Percentiles rank a stretch among this genome's conserved stretches.
These are phyloP conservation scores for Sialis lutaria DNA, from an alignment of 2,888 invertebrate genomes.

Conservation along the genomic window DNA sequence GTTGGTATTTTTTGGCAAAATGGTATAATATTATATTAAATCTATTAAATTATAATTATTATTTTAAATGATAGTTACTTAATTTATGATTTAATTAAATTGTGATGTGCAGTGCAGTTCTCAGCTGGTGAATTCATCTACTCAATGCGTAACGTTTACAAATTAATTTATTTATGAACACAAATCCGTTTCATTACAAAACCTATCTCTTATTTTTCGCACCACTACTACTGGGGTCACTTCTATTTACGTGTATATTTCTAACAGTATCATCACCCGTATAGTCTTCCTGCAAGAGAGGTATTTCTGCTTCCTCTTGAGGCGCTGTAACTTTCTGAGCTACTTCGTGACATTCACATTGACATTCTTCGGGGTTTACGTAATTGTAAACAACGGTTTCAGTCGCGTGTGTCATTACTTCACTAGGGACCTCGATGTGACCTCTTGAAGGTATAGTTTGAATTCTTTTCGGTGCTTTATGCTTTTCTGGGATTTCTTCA, in stretches of 20 bases:
- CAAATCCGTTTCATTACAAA: too few relatives aligned
- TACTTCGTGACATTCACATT: constrained; percentile 69
- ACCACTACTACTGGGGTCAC: too few relatives aligned
- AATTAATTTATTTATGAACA: too few relatives aligned
- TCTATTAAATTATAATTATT: too few relatives aligned
- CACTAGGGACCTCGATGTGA: constrained; percentile 20
- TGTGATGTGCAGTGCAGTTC: too few relatives aligned
- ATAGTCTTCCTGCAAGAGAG: constrained; percentile 16
- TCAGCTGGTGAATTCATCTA: too few relatives aligned
- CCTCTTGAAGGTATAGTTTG: constrained; percentile 55
- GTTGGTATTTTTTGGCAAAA: too few relatives aligned
- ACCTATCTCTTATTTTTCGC: too few relatives aligned
- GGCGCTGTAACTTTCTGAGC: constrained; percentile 13
- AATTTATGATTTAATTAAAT: too few relatives aligned
- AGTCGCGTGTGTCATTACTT: constrained; percentile 11
- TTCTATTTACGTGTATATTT: neutral
- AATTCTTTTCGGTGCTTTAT: constrained; percentile 66
- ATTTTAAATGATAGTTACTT: too few relatives aligned
- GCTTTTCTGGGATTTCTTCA: constrained; percentile 67
- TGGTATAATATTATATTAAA: too few relatives aligned
- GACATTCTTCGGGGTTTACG: constrained; percentile 75
- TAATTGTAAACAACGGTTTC: constrained; percentile 48
- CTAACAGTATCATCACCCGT: constrained; percentile 4
- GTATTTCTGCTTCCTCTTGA: constrained; percentile 4
- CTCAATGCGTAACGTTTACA: too few relatives aligned